Evolutionary conservation across 2,888 invertebrate species (phyloP).

Genomic region (Epinotia bilunana): DNA sequence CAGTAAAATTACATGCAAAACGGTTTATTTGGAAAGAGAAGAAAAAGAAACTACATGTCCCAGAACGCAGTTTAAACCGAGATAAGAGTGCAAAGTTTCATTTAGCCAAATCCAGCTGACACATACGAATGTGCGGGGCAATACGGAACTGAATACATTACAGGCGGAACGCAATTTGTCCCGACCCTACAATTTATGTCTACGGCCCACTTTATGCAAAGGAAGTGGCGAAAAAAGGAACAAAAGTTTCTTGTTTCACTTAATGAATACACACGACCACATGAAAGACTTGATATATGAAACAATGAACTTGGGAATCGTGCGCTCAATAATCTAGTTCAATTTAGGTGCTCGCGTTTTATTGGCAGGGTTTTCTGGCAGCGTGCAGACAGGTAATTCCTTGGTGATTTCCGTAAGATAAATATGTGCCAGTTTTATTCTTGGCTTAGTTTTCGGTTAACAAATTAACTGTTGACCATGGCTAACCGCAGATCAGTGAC

Average conservation of each 20-base stretch:
- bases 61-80: conserved; percentile 70
- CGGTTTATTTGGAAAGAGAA: conserved; percentile 17
- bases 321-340: conserved; percentile 18
- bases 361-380: background rate
- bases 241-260: conserved; percentile 58
- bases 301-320: conserved; percentile 45
- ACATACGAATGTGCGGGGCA: conserved; percentile 63
- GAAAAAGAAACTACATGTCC: conserved; percentile 55
- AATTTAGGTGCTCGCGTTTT: conserved; percentile 13
- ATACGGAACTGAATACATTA: conserved; percentile 72
- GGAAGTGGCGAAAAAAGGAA: conserved; percentile 66
- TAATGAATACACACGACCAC: conserved; percentile 56
- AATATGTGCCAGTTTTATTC: background rate
- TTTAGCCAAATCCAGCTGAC: conserved; percentile 68
- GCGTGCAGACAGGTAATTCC: background rate
- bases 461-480: background rate
- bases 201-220: conserved; percentile 72
- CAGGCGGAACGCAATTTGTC: conserved; percentile 75
- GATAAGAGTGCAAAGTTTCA: conserved; percentile 73
- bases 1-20: conserved; percentile 1
- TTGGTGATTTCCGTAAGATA: conserved; percentile 1
- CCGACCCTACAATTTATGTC: conserved; percentile 76
- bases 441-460: background rate
- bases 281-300: conserved; percentile 52
- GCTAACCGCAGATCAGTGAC: too few relatives aligned